Evolutionary conservation across 2,113 vertebrate species (phyloP).

Genomic region (Clupea harengus): DNA sequence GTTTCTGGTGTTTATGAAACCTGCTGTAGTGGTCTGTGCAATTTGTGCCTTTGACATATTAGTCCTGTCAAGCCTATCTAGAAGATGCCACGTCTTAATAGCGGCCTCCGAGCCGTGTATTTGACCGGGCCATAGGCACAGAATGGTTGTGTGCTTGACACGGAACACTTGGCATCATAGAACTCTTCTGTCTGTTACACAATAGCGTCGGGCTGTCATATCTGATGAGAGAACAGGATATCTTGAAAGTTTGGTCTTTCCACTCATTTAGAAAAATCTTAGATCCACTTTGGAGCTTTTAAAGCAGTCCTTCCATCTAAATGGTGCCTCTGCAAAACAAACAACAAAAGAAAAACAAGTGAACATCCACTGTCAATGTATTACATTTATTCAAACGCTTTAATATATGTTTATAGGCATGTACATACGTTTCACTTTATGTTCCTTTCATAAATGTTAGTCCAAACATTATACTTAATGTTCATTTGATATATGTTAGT

Average conservation of each 20-base stretch:
- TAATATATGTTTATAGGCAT: no score
- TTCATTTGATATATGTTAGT: no score
- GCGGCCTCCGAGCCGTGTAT: neutral
- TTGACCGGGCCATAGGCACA: neutral
- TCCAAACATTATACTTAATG: no score
- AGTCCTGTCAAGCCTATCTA: neutral
- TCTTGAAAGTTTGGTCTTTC: neutral
- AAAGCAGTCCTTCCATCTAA: neutral
- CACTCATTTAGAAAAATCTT: neutral
- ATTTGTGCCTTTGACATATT: neutral
- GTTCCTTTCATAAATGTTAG: no score
- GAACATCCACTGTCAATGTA: no score
- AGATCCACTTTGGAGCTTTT: neutral
- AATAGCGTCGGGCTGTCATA: neutral
- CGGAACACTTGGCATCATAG: neutral
- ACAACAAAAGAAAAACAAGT: no score
- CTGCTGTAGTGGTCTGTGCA: neutral
- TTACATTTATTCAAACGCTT: no score
- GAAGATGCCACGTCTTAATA: neutral
- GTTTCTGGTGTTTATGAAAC: conserved; percentile 1
- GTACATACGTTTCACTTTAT: no score
- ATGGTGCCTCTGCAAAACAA: neutral
- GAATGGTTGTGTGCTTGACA: neutral
- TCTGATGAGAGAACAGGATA: neutral
- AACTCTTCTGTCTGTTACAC: neutral